Conservation (phyloP, 1,140 invertebrate genomes). For the Colletes gigas region DNA sequence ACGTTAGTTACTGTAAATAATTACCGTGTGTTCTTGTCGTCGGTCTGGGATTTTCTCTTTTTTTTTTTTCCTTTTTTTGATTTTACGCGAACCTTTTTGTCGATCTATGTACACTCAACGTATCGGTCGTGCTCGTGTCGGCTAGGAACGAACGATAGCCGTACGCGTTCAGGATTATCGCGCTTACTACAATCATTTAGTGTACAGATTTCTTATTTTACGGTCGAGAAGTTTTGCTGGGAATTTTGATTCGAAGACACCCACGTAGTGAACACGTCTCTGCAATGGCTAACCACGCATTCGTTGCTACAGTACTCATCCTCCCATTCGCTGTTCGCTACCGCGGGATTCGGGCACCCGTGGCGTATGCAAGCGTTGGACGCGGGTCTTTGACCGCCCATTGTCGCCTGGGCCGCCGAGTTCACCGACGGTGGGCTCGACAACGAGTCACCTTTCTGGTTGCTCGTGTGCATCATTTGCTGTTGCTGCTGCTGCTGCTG, state of each 20-base stretch:
- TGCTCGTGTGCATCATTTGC: conserved; percentile 79
- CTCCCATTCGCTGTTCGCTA: conserved; percentile 97
- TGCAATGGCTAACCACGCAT: conserved; percentile 98
- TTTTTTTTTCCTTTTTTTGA: conserved; percentile 28
- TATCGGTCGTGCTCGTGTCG: conserved; percentile 48
- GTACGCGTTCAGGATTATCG: conserved; percentile 23
- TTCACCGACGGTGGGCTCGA: conserved; percentile 74
- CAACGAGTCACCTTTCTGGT: conserved; percentile 73
- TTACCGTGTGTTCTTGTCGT: not conserved
- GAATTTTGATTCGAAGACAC: conserved; percentile 91
- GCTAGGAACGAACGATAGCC: conserved; percentile 42
- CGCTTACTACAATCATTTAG: not conserved
- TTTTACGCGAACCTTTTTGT: conserved; percentile 26
- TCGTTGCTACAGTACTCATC: conserved; percentile 99
- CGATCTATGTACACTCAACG: conserved; percentile 63
- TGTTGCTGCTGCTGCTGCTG: conserved; percentile 69
- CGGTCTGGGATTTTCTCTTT: conserved; percentile 16
- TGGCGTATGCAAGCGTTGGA: conserved; percentile 91
- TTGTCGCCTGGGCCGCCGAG: conserved; percentile 73
- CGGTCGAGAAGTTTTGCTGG: conserved; percentile 83
- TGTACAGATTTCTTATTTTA: conserved; percentile 79
- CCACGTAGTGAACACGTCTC: conserved; percentile 95
- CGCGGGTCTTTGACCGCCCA: conserved; percentile 79
- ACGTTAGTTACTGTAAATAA: no score
- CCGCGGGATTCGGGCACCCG: conserved; percentile 94